These are phyloP conservation scores for Cataglyphis albicans DNA, from an alignment of 2,888 invertebrate species.

Conservation along the genomic window DNA sequence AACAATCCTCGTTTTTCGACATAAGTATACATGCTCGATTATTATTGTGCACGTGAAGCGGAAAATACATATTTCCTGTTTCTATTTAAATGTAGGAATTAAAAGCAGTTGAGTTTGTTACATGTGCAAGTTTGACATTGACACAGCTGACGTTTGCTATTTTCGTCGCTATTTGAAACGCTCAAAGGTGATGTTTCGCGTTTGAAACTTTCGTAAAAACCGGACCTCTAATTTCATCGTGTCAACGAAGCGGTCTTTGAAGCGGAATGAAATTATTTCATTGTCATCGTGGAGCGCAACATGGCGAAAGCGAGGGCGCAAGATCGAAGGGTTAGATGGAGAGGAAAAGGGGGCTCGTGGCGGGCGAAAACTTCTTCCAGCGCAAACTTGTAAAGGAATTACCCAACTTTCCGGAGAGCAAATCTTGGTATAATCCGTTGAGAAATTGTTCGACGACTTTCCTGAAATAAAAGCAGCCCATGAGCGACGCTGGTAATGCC, in stretches of 20 bases:
- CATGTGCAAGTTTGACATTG: not conserved
- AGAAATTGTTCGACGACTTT: slow-evolving; percentile 67
- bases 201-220: slow-evolving; percentile 43
- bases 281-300: slow-evolving; percentile 37
- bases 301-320: not conserved
- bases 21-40: not conserved
- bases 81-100: not conserved
- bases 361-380: slow-evolving; percentile 50
- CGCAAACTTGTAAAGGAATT: slow-evolving; percentile 68
- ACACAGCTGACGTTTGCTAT: not conserved
- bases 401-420: slow-evolving; percentile 62
- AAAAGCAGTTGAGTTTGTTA: not conserved
- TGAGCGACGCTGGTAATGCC: slow-evolving; percentile 53
- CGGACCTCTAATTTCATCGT: slow-evolving; percentile 49
- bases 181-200: slow-evolving; percentile 16
- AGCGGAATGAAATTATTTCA: slow-evolving; percentile 62
- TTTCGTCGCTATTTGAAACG: slow-evolving; percentile 6
- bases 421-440: slow-evolving; percentile 67
- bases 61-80: not conserved
- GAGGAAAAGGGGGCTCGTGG: not conserved
- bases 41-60: not conserved
- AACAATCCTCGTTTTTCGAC: not conserved
- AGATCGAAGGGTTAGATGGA: not conserved
- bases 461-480: slow-evolving; percentile 59
- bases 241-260: slow-evolving; percentile 37